Evolutionary conservation across 92 coral and sea anemone genomes (phyloP).

Genomic region (Phenganax subtilis): DNA sequence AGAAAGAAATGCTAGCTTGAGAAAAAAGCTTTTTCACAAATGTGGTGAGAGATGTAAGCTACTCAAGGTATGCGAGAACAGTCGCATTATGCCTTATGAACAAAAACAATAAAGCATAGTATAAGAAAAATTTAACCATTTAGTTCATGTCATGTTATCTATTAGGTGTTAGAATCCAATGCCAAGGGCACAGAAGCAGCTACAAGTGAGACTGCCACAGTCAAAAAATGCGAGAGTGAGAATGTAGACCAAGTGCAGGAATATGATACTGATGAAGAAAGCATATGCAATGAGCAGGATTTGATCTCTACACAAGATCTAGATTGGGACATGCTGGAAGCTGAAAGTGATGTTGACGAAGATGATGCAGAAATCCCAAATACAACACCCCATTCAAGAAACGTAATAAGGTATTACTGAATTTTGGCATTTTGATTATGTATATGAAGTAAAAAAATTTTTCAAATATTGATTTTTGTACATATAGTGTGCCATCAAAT

Average conservation of each 20-base stretch:
- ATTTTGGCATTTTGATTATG: conserved; percentile 1
- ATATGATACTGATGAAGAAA: conserved; percentile 9
- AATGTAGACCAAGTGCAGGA: background rate
- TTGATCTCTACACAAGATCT: background rate
- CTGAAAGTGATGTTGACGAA: conserved; percentile 8
- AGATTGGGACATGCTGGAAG: conserved; percentile 22
- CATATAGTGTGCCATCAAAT: conserved; percentile 27
- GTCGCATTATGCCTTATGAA: conserved; percentile 2
- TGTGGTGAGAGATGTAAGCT: conserved; percentile 26
- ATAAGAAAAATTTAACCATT: conserved; percentile 4
- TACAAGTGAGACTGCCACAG: conserved; percentile 19
- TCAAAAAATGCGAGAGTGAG: background rate
- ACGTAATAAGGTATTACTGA: conserved; percentile 1
- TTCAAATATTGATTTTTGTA: conserved; percentile 9
- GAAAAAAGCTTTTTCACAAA: conserved; percentile 15
- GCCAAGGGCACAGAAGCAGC: background rate
- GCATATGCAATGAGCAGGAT: background rate
- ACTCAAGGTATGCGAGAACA: conserved; percentile 21
- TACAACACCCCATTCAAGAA: background rate
- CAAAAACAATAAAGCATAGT: conserved; percentile 9
- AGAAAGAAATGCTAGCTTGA: conserved; percentile 9
- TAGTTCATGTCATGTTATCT: conserved; percentile 8
- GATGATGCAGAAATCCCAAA: conserved; percentile 18
- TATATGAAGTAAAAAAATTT: background rate
- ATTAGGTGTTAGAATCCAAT: conserved; percentile 20